Evolutionary conservation across 2,113 vertebrate species (phyloP), one percentile per base, ranked within the genome.

Genomic region (Leucopternis melanops): DNA sequence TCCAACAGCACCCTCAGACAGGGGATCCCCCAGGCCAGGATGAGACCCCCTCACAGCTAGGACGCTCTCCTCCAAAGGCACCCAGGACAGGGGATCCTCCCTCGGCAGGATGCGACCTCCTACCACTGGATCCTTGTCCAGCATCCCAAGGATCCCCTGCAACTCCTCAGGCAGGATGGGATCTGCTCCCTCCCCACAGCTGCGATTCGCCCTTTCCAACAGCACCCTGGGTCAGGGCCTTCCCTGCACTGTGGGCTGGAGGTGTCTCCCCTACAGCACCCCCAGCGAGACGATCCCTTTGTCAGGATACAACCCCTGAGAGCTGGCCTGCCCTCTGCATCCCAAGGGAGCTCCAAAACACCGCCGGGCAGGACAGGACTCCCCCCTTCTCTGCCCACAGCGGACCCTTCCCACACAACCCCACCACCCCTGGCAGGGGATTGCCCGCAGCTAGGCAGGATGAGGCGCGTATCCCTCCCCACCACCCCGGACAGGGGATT

Each of bases 361-460:
- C n/a, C 1, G 9, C 50, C 21, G 18, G 29, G 52, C 34, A 32
- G 69, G 36, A 27, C 2, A 7, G 20, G 61, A 66, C 7, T 21
- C 52, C 6, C 21, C 45, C 38, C 31, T 40, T 29, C 55, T 32
- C 31, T 17, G 45, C 63, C 40, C 73, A 16, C 34, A 22, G 26
- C 6, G 6, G 38, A 47, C 42, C 78, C 12, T 31, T 44, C 34
- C 29, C 44, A 16, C 11, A 1, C 4, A 5, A 2, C 4, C 11
- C 10, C 17, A 5, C 9, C 20, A 6, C 32, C 11, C 49, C 8
- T 4, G 7, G 42, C 34, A 32, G 54, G 12, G 44, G 17, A 20
- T 0, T 19, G 31, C 1, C 29, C 27, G 3, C 15, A 16, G 34
- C 21, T 0, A 2, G 55, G n/a, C 38, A 7, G 57, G 40, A 26